A percentile compares a stretch with the other conserved stretches of the same genome.
Conservation (phyloP, 2,888 invertebrate species). For the Prosapia bicincta region DNA sequence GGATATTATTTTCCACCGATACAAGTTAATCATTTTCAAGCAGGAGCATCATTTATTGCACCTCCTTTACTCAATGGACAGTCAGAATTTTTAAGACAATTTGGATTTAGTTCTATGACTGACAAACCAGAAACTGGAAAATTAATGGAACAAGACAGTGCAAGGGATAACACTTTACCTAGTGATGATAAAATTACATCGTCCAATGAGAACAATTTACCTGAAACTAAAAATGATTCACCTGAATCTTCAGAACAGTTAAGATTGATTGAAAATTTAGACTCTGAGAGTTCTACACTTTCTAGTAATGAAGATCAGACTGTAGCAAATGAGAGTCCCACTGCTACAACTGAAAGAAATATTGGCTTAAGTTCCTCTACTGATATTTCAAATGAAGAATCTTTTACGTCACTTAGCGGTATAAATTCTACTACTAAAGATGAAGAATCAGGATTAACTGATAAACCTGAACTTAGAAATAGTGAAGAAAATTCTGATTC, state of each 20-base stretch:
- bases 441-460: neutral
- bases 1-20: neutral
- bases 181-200: neutral
- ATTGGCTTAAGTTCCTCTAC: neutral
- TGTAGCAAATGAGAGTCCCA: neutral
- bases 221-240: neutral
- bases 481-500: neutral
- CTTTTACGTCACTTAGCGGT: neutral
- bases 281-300: neutral
- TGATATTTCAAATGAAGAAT: neutral
- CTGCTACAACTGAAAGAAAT: neutral
- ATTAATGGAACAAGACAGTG: neutral
- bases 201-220: neutral
- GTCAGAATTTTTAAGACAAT: neutral
- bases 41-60: neutral
- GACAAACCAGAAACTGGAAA: neutral
- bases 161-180: neutral
- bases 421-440: neutral
- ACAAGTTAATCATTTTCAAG: neutral
- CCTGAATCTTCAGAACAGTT: neutral
- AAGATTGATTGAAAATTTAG: neutral
- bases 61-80: neutral
- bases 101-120: neutral
- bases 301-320: neutral
- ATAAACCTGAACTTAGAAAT: neutral